These are phyloP conservation scores for Acanthoscelides obtectus DNA, from an alignment of 2,888 invertebrate species.

Conservation along the genomic window DNA sequence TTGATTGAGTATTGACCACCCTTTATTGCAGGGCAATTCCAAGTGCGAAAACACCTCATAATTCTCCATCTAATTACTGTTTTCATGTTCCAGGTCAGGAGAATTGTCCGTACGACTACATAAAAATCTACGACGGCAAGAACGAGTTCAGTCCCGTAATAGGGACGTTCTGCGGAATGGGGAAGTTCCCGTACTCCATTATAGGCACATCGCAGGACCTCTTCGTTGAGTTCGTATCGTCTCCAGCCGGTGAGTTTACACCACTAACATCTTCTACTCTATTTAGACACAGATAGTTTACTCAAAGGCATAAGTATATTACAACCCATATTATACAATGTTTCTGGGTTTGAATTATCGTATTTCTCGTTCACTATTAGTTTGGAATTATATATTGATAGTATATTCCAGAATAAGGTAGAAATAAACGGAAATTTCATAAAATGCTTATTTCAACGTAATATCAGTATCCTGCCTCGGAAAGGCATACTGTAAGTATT, in stretches of 20 bases:
- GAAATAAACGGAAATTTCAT: too few relatives aligned
- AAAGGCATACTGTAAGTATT: too few relatives aligned
- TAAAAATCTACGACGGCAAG: slow-evolving; percentile 85
- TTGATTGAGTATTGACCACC: too few relatives aligned
- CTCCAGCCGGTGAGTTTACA: slow-evolving; percentile 64
- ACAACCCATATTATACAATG: too few relatives aligned
- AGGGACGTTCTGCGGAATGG: slow-evolving; percentile 89
- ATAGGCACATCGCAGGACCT: slow-evolving; percentile 87
- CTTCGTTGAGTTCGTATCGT: slow-evolving; percentile 85
- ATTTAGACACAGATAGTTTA: background rate
- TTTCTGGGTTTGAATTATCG: too few relatives aligned
- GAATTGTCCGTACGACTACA: slow-evolving; percentile 87
- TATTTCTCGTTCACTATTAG: too few relatives aligned
- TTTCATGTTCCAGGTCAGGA: slow-evolving; percentile 58
- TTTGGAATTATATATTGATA: too few relatives aligned
- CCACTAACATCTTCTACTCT: background rate
- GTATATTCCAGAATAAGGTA: too few relatives aligned
- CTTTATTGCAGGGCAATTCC: background rate
- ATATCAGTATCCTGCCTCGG: too few relatives aligned
- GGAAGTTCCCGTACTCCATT: slow-evolving; percentile 90
- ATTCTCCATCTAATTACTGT: background rate
- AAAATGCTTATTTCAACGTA: too few relatives aligned
- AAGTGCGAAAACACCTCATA: background rate
- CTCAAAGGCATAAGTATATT: too few relatives aligned
- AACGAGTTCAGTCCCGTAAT: slow-evolving; percentile 83